Base-by-base conservation (phyloP, 2,113 vertebrate species). In the Scolopax mira region DNA sequence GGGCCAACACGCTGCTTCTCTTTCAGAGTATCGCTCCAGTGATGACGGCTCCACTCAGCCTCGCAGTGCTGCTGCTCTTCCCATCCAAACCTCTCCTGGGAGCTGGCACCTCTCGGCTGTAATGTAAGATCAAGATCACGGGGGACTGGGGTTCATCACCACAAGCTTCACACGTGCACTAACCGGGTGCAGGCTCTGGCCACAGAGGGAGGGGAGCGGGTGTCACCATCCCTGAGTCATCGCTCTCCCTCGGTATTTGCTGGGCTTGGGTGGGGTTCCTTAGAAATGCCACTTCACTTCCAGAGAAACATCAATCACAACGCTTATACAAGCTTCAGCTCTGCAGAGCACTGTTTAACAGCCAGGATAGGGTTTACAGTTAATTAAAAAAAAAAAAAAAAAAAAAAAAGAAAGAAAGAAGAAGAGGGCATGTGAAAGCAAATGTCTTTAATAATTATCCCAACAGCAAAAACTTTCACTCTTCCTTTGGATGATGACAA, bases 181-280 rank as follows among this genome's bases (percentile, higher is more conserved):
- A 54, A 49, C 42, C 33, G 73, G 96, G 73, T 66, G 80, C 87
- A 25, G 94, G 82, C 75, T 94, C 54, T 13, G n/a, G 90, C 62
- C 71, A n/a, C 65, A 33, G 44, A 91, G 90, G 37, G 28, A 80
- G 92, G 54, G 46, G 79, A 86, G 60, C 0, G 13, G 54, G 18
- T 27, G 61, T 52, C 85, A 93, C 78, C 91, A 86, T 17, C 88
- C 18, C 49, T 94, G 96, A 97, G 69, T 96, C 96, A 95, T 65
- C 18, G 11, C 1, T 0, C 82, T 93, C 84, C 61, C 77, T 48
- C 6, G 41, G 78, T 93, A 94, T 97, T 88, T 90, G 81, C 89
- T 88, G n/a, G 93, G 95, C 96, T 95, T 27, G 78, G 97, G 93
- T 91, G 91, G 85, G 93, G 69, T 71, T 93, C 93, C 87, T 96